Evolutionary conservation across 92 coral and sea anemone genomes (phyloP), one percentile per base, ranked within the genome.

Genomic region (Palythoa grandis): DNA sequence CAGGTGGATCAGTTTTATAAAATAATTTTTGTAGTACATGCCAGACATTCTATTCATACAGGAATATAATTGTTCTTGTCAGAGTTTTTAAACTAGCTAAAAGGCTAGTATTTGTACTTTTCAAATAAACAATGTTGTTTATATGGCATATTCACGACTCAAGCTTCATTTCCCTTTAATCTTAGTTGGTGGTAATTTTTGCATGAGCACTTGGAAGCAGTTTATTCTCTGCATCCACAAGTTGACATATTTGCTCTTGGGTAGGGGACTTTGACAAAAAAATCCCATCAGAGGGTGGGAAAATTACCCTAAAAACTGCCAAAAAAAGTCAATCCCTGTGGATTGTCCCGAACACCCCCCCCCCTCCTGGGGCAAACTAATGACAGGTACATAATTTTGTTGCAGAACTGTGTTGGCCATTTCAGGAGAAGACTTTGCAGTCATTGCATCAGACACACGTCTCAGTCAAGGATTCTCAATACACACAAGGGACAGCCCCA

Each of bases 381-480:
- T 71, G 40, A 29, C 43, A 71, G 76, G 76, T 71, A 14, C n/a
- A 71, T 35, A 35, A 29, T 29, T n/a, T 57, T 14, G 20, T 58
- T 85, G 0, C 61, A 96, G 98, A 68, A 96, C 99, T 74, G 93
- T 96, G 11, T 88, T 96, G 37, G 99, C 99, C 3, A 92, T 96
- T 38, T 92, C 99, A 84, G 99, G 99, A 43, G 98, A 94, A 68
- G 98, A 96, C 83, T 96, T 96, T 87, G 94, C 99, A 7, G 93
- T 96, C 58, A 96, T 96, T 72, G 99, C 99, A 19, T 90, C 99
- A 52, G 99, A 96, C 72, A 94, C 99, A 14, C 89, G 99, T 17
- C 91, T 96, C 39, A 96, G 99, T 78, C 99, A 96, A 87, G 99
- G 99, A n/a, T 96, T 96, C 80, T 91, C 98, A 52, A 95, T 96